Base-by-base conservation (phyloP, 2,113 vertebrate species). In the Porphyrio hochstetteri region DNA sequence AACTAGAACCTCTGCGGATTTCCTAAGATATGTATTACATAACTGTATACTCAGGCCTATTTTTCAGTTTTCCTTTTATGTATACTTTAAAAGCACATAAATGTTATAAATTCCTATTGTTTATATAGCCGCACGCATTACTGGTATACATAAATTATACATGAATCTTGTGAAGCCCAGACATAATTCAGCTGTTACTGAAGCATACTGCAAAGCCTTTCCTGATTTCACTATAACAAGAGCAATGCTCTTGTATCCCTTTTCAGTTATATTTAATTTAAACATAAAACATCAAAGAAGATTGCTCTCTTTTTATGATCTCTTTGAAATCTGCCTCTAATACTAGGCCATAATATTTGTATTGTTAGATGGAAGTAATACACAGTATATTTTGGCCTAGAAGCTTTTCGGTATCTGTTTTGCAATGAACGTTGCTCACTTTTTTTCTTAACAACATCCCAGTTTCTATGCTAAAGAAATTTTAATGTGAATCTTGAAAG, bases 251-350 rank as follows among this genome's bases (percentile, higher is more conserved):
- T 38, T 44, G 25, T 81, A 78, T 35, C 38, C 24, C 44, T 35
- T 64, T 65, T 71, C 24, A 7, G 33, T 87, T 92, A 57, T n/a
- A 71, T 85, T 96, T 92, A 90, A 90, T 94, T 95, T 65, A 94
- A 92, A 76, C 25, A 93, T 31, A 91, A 89, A 89, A 94, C 70
- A 93, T 86, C 61, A 92, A 91, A 82, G 78, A 69, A 46, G 23
- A 93, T 61, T 24, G 17, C 44, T 82, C 44, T 65, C 77, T 88
- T 94, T 88, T 69, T 50, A 69, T 15, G 65, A 84, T 68, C n/a
- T 86, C 80, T 96, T 93, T 93, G 92, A 94, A 96, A 94, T 55
- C 61, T 76, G 65, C 59, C 40, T 91, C 88, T 75, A 93, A 92
- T 72, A 79, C 28, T 38, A 61, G 33, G 40, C 40, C 53, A 35